A percentile compares a stretch with the other conserved stretches of the same genome.
phyloP scores from a whole-genome alignment of 2,113 vertebrate species.

The Platichthys flesus region DNA sequence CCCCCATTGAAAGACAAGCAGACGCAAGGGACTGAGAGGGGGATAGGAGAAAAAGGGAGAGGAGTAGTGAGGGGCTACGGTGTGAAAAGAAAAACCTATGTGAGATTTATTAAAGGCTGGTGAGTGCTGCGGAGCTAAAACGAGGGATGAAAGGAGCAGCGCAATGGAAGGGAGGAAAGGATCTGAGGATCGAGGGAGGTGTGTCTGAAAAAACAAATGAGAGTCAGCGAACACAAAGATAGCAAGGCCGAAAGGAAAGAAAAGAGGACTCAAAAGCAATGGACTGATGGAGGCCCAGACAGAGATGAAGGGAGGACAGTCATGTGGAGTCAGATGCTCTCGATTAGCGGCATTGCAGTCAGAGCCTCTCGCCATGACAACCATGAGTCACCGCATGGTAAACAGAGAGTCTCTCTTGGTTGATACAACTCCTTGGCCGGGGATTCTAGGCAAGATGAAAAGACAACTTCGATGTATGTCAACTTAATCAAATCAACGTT shows the following conservation, averaged over 20 bases:
- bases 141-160: background rate
- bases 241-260: background rate
- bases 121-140: background rate
- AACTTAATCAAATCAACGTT: too few species aligned
- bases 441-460: background rate
- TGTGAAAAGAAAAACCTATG: conserved; percentile 35
- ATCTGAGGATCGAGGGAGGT: background rate
- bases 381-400: conserved; percentile 68
- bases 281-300: conserved; percentile 8
- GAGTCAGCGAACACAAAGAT: background rate
- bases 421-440: conserved; percentile 15
- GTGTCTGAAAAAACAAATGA: background rate
- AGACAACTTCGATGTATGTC: background rate
- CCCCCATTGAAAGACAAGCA: background rate
- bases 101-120: conserved; percentile 3
- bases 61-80: background rate
- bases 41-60: background rate
- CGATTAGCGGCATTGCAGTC: conserved; percentile 69
- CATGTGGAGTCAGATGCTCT: conserved; percentile 71
- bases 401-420: conserved; percentile 38
- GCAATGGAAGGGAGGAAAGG: background rate
- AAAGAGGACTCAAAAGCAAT: conserved; percentile 6
- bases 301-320: conserved; percentile 48
- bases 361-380: conserved; percentile 66
- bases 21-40: conserved; percentile 22